Evolutionary conservation across 2,113 vertebrate genomes (phyloP).

Genomic region (Chrysochloris asiatica): DNA sequence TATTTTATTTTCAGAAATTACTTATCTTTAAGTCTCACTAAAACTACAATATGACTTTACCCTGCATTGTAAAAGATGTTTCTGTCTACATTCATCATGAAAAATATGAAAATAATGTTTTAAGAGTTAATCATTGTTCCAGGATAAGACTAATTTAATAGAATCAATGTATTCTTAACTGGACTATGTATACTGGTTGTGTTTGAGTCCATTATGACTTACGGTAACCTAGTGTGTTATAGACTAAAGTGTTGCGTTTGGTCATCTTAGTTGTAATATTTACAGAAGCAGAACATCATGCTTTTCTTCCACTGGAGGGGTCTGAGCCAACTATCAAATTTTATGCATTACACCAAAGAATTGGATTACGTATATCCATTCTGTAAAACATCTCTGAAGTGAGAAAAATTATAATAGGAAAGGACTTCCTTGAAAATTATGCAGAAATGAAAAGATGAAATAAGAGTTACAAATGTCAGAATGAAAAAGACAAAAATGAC

Average conservation of each 20-base stretch:
- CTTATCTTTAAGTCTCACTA: background rate
- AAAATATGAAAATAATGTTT: background rate
- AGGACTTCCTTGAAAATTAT: background rate
- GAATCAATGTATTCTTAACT: background rate
- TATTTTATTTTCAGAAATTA: conserved; percentile 10
- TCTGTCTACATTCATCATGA: background rate
- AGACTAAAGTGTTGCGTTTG: background rate
- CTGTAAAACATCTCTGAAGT: background rate
- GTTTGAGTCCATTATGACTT: background rate
- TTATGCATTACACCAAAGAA: background rate
- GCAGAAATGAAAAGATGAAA: background rate
- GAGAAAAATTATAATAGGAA: background rate
- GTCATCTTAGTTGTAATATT: background rate
- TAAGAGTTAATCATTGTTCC: background rate
- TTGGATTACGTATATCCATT: background rate
- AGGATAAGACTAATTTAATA: background rate
- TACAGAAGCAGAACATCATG: background rate
- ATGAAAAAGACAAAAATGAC: background rate
- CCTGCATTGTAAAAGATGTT: background rate
- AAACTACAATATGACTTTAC: conserved; percentile 8
- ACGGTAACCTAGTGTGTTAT: background rate
- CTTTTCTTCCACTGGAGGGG: background rate
- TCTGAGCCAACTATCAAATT: background rate
- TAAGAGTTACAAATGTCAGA: background rate
- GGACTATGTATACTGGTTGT: background rate